phyloP scores from a whole-genome alignment of 2,113 vertebrate species.

The Limanda limanda region DNA sequence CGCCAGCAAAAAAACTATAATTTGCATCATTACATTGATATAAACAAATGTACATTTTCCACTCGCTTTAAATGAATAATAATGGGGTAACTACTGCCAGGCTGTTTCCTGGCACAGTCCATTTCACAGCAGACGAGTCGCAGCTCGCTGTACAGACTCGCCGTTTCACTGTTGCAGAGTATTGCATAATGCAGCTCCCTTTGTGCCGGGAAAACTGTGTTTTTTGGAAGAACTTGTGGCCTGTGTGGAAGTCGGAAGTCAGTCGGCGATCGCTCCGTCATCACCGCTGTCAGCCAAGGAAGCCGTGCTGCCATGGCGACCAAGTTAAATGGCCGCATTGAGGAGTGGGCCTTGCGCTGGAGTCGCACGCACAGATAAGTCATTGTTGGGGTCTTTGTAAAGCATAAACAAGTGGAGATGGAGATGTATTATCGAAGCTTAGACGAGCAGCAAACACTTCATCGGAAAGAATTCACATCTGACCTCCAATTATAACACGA shows the following conservation, averaged over 20 bases:
- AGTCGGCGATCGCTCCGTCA: conserved; percentile 39
- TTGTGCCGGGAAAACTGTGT: conserved; percentile 37
- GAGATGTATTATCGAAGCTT: no score
- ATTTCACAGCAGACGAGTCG: conserved; percentile 32
- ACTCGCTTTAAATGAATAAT: conserved; percentile 26
- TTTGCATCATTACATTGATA: no score
- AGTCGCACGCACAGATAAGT: conserved; percentile 32
- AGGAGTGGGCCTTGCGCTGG: conserved; percentile 1
- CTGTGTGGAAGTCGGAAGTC: conserved; percentile 45
- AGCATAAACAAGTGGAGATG: background rate
- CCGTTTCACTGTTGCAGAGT: conserved; percentile 35
- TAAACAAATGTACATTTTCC: no score
- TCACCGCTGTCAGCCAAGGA: conserved; percentile 25
- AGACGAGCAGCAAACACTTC: background rate
- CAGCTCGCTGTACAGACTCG: background rate
- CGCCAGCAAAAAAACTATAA: background rate
- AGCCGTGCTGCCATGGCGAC: conserved; percentile 45
- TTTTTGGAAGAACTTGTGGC: conserved; percentile 48
- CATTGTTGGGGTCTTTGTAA: conserved; percentile 35
- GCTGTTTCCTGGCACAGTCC: conserved; percentile 7
- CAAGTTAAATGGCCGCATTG: conserved; percentile 46
- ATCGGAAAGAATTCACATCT: background rate
- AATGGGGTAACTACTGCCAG: conserved; percentile 35
- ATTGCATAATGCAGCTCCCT: conserved; percentile 59
- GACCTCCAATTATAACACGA: background rate